Evolutionary conservation across 2,113 vertebrate species (phyloP).

Genomic region (Pogona vitticeps): DNA sequence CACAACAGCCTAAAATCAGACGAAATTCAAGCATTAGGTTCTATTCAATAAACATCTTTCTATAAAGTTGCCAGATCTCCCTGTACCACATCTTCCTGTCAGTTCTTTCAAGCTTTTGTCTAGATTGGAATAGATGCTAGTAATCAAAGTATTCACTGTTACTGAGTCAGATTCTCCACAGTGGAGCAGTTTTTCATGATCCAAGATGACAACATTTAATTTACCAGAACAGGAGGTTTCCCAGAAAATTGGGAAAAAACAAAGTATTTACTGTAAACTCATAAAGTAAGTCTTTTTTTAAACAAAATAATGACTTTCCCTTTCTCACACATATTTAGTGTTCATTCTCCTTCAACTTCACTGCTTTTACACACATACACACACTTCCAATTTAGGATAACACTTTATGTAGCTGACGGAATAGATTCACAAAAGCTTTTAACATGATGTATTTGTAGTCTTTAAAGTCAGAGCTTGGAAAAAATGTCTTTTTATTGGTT

Average conservation of each 20-base stretch:
- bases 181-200: conserved; percentile 9
- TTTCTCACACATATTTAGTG: background rate
- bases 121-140: background rate
- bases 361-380: background rate
- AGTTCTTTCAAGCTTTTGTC: background rate
- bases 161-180: conserved; percentile 7
- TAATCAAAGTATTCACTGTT: background rate
- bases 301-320: background rate
- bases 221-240: conserved; percentile 41
- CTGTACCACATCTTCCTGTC: background rate
- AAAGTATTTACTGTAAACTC: background rate
- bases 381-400: background rate
- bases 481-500: background rate
- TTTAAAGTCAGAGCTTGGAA: background rate
- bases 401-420: background rate
- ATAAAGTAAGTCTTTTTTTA: conserved; percentile 21
- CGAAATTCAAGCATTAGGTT: background rate
- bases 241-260: background rate
- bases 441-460: background rate
- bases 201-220: conserved; percentile 17
- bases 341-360: background rate
- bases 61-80: background rate
- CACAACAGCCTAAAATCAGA: no score
- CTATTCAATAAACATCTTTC: background rate
- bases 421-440: background rate